Evolutionary conservation across 2,113 vertebrate genomes (phyloP).

Genomic region (Stictonetta naevosa): DNA sequence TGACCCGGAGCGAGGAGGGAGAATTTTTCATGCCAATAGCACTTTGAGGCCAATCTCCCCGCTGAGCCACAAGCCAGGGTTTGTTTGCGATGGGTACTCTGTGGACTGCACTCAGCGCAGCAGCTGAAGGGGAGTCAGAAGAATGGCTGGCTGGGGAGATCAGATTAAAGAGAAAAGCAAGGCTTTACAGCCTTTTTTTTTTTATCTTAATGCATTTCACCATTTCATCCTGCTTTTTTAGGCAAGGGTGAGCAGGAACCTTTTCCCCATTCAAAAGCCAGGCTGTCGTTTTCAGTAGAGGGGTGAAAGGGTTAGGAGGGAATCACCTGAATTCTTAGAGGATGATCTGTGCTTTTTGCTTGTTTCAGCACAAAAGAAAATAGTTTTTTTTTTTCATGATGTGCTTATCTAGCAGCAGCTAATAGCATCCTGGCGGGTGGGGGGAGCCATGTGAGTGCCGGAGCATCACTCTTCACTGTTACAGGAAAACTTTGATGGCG

Average conservation of each 20-base stretch:
- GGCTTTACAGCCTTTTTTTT: neutral
- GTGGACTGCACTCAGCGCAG: neutral
- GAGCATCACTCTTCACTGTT: neutral
- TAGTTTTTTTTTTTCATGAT: neutral
- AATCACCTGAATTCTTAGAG: neutral
- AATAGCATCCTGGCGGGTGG: neutral
- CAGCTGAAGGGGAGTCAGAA: neutral
- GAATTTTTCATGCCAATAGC: neutral
- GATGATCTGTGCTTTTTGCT: neutral
- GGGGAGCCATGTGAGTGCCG: accelerated
- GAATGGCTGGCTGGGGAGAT: neutral
- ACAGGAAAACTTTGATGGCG: neutral
- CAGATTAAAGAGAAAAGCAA: neutral
- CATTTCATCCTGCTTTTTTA: neutral
- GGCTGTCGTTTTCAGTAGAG: neutral
- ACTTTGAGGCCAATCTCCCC: neutral
- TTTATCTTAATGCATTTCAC: neutral
- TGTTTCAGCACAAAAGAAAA: neutral
- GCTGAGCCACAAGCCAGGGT: neutral
- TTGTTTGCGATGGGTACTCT: neutral
- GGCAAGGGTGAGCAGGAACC: neutral
- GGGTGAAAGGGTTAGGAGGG: neutral
- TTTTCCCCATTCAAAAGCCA: neutral
- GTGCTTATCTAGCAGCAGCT: neutral
- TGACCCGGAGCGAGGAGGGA: neutral